A percentile compares a stretch with the other conserved stretches of the same genome.
phyloP scores from a whole-genome alignment of 30 jellyfish, hydroid and myxozoan species.

The Cassiopea xamachana region DNA sequence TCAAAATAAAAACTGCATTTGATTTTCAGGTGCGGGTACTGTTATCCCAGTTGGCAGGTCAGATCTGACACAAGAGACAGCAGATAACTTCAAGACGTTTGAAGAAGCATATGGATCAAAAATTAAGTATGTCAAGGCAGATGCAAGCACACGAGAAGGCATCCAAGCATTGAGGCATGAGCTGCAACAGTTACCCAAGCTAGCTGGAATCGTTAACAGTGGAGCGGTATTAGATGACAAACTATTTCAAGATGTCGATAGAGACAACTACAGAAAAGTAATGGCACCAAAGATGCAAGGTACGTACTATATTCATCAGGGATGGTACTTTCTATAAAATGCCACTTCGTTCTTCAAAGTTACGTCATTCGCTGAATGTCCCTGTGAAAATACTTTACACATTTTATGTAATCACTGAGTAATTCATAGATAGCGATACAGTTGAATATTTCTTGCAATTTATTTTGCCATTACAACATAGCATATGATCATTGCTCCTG shows the following conservation, averaged over 20 bases:
- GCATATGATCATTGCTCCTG: too few species aligned
- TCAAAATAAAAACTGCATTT: not conserved
- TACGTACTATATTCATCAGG: not conserved
- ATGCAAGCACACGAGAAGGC: slow-evolving; percentile 50
- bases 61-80: slow-evolving; percentile 19
- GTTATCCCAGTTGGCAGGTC: slow-evolving; percentile 68
- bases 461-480: too few species aligned
- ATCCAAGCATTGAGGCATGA: slow-evolving; percentile 9
- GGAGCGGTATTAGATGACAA: slow-evolving; percentile 79
- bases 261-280: slow-evolving; percentile 68
- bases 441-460: too few species aligned
- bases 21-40: slow-evolving; percentile 70
- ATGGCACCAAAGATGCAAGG: slow-evolving; percentile 75
- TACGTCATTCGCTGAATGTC: too few species aligned
- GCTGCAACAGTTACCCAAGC: slow-evolving; percentile 9
- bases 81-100: slow-evolving; percentile 10
- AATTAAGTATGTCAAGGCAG: slow-evolving; percentile 37
- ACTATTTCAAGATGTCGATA: slow-evolving; percentile 68
- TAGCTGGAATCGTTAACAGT: slow-evolving; percentile 75
- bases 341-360: too few species aligned
- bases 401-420: too few species aligned
- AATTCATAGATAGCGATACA: too few species aligned
- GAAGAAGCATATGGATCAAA: slow-evolving; percentile 28
- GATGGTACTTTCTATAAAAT: too few species aligned
- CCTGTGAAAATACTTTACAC: too few species aligned